Base-by-base conservation (phyloP, 2,113 vertebrate species). In the Barnardius zonarius region DNA sequence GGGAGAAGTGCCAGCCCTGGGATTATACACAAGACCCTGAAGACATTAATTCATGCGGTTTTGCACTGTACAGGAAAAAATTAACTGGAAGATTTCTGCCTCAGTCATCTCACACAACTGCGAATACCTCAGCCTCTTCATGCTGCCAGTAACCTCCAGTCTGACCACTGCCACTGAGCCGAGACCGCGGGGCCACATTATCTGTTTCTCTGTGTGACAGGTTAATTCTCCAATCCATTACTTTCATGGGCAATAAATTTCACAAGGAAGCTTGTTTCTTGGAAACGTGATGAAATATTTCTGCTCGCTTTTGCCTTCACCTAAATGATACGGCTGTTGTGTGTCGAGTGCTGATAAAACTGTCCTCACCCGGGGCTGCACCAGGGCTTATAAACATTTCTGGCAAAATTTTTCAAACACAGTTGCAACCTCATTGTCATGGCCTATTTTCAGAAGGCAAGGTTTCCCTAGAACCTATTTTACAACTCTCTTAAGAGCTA, bases 231-330 rank as follows among this genome's bases (percentile, higher is more conserved):
- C 67, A 54, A 73, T 86, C 77, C 44, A 48, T 87, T 94, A 31
- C 92, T 91, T 92, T 92, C 81, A 79, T 43, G 77, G 74, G 59
- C 75, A 83, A 74, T 94, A 89, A 69, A 87, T 93, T 91, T 91
- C 44, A 46, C 59, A 46, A 69, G 52, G 81, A 89, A 85, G 49
- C 33, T 78, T 0, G 0, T 82, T 64, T 64, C 70, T 82, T 83
- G 35, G 70, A 79, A 84, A 66, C 69, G 41, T 10, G 4, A 16
- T 86, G 77, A 88, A 93, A 92, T 92, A 78, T 43, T 83, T 88
- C 80, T 61, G 3, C 48, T 90, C 0, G 0, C 44, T 82, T 84
- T 84, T 94, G 41, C 74, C 46, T 49, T 96, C 83, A 39, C 74
- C 10, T 76, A 52, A 84, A 91, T 41, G 52, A 76, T 69, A 44